phyloP scores from a whole-genome alignment of 2,888 invertebrate genomes.

The Myathropa florea region DNA sequence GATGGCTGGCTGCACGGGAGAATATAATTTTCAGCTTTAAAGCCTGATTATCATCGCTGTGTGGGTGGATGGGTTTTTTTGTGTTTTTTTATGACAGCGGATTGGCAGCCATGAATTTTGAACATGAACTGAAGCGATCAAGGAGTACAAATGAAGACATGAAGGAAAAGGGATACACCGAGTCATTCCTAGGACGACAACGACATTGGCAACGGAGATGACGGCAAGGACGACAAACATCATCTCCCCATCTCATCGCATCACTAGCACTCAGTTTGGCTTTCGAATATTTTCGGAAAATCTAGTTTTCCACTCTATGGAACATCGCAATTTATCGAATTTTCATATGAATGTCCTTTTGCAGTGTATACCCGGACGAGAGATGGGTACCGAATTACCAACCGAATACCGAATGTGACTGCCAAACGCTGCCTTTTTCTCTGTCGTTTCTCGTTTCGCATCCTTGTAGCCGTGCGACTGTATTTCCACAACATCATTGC shows the following conservation, averaged over 20 bases:
- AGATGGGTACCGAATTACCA: slow-evolving; percentile 9
- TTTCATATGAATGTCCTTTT: slow-evolving; percentile 69
- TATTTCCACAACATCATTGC: slow-evolving; percentile 19
- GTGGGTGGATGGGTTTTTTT: neutral
- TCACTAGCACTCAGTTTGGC: slow-evolving; percentile 54
- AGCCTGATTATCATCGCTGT: slow-evolving; percentile 7
- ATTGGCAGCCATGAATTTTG: slow-evolving; percentile 6
- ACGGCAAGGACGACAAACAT: slow-evolving; percentile 13
- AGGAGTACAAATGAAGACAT: slow-evolving; percentile 13
- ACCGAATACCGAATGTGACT: slow-evolving; percentile 29
- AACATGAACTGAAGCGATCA: slow-evolving; percentile 32
- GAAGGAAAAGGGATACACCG: neutral
- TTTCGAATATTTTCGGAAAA: slow-evolving; percentile 72
- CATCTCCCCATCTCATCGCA: slow-evolving; percentile 49
- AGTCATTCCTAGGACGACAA: slow-evolving; percentile 20
- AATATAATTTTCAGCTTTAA: slow-evolving; percentile 18
- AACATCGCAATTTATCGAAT: slow-evolving; percentile 74
- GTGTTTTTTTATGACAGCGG: neutral
- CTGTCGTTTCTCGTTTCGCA: neutral
- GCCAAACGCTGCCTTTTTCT: slow-evolving; percentile 27
- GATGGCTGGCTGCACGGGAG: neutral
- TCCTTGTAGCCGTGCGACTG: neutral
- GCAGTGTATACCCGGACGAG: slow-evolving; percentile 2
- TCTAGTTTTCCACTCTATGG: slow-evolving; percentile 78
- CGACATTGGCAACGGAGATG: neutral